Evolutionary conservation across 2,113 vertebrate genomes (phyloP).

Genomic region (Ellobius talpinus): DNA sequence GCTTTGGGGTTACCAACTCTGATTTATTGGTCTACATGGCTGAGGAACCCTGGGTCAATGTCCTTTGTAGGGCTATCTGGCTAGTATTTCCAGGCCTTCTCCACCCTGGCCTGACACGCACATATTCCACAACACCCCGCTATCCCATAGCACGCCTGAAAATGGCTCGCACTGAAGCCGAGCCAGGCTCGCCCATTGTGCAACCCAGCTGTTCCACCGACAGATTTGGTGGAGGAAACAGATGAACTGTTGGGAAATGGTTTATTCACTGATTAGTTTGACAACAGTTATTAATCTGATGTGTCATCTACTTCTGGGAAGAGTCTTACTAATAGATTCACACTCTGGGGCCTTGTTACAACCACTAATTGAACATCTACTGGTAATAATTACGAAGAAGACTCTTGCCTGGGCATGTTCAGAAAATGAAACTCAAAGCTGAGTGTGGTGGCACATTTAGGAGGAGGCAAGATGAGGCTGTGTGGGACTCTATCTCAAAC

Average conservation of each 20-base stretch:
- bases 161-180: background rate
- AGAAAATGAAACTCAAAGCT: background rate
- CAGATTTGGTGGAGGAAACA: background rate
- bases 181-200: background rate
- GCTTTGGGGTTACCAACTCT: rapidly evolving
- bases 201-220: background rate
- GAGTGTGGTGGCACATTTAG: background rate
- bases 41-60: background rate
- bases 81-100: background rate
- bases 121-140: background rate
- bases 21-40: background rate
- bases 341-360: background rate
- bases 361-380: background rate
- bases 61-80: rapidly evolving
- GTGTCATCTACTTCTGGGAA: slow-evolving; percentile 9
- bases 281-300: background rate
- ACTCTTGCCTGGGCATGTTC: background rate
- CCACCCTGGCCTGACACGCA: rapidly evolving
- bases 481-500: background rate
- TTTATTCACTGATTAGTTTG: background rate
- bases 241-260: background rate
- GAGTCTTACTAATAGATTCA: background rate
- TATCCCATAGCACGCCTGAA: background rate
- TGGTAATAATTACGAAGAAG: background rate
- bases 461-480: background rate